These are phyloP conservation scores for Ditylenchus dipsaci DNA, from an alignment of 1,140 invertebrate species.

Conservation along the genomic window DNA sequence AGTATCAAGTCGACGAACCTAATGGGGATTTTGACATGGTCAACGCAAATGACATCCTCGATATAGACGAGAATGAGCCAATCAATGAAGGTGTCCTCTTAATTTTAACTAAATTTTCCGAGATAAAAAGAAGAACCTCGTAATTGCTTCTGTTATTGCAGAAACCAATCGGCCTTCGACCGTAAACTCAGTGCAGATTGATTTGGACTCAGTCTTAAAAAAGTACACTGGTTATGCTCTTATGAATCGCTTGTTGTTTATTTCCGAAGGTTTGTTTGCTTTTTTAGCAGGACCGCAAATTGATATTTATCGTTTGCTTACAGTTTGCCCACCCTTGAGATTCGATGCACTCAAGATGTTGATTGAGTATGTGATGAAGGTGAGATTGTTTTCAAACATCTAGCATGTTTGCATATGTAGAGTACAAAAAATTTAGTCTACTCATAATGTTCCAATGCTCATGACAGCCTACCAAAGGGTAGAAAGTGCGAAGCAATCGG, in stretches of 20 bases:
- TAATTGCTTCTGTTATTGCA: conserved; percentile 7
- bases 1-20: conserved; percentile 30
- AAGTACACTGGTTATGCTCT: conserved; percentile 34
- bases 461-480: conserved; percentile 33
- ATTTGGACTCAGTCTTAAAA: conserved; percentile 26
- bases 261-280: not conserved
- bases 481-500: conserved; percentile 16
- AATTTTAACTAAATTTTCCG: not conserved
- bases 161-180: conserved; percentile 13
- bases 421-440: conserved; percentile 32
- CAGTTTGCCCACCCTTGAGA: conserved; percentile 38
- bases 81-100: conserved; percentile 15
- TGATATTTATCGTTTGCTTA: conserved; percentile 17
- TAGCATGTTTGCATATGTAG: conserved; percentile 8
- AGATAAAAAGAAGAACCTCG: not conserved
- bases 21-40: conserved; percentile 26
- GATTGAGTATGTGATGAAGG: conserved; percentile 38
- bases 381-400: conserved; percentile 8
- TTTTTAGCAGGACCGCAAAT: conserved; percentile 11
- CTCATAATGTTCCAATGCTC: conserved; percentile 29
- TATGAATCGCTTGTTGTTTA: conserved; percentile 31
- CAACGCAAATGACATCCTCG: conserved; percentile 25
- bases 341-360: conserved; percentile 33
- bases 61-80: conserved; percentile 11
- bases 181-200: conserved; percentile 25